Evolutionary conservation across 2,888 invertebrate genomes (phyloP), one percentile per base, ranked within the genome.

Genomic region (Liposcelis brunnea): DNA sequence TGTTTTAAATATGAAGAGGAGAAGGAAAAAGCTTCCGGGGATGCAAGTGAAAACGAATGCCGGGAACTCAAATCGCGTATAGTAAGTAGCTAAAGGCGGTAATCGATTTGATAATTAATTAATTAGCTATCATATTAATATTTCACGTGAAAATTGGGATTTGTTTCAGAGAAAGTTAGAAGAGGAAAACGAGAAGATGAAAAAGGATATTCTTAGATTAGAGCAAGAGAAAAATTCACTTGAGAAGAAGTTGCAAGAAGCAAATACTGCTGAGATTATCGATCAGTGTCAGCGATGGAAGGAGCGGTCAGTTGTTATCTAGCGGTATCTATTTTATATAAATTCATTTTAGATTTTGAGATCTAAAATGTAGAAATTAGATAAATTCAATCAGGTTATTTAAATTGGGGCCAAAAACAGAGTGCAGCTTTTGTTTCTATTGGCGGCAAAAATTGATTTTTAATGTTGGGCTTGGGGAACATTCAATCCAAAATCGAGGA

Each of bases 101-200:
- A 10, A 32, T n/a, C 32, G 32, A 32, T n/a, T 15, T 7, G 35
- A 10, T 5, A 15, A 15, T 35, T 35, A 35, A 15, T 16, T 7
- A 16, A 35, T 35, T 7, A 35, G 10, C 10, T 15, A 16, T 35
- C 4, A 35, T n/a, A n/a, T n/a, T n/a, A n/a, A n/a, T n/a, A n/a
- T n/a, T n/a, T n/a, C n/a, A n/a, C n/a, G n/a, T n/a, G n/a, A n/a
- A n/a, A n/a, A n/a, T n/a, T n/a, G n/a, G 5, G 14, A 5, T 45
- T 14, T 35, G 18, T 47, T 49, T 7, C 42, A 55, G 55, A 50
- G 47, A 45, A 48, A 50, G 40, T 31, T 55, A 10, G 54, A 55
- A 48, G 49, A 53, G 14, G 52, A 52, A 26, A 49, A 45, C 16
- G 35, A 44, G 35, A 52, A 51, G 40, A 49, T 49, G 19, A 37